Evolutionary conservation across 2,113 vertebrate genomes (phyloP).

Genomic region (Silurus glanis): DNA sequence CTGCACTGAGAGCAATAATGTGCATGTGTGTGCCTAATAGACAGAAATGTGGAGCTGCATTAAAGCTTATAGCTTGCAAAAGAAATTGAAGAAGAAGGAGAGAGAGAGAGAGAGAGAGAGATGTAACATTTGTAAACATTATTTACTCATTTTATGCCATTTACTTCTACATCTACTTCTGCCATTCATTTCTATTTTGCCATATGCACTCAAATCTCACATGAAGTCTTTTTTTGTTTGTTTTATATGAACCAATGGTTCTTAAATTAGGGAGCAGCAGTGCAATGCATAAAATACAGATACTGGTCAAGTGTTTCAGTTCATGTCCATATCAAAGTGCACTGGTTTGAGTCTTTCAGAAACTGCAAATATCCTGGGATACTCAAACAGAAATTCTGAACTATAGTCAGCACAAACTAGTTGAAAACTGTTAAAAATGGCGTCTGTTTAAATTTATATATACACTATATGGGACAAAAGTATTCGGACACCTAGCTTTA

Average conservation of each 20-base stretch:
- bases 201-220: background rate
- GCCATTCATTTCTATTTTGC: background rate
- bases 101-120: background rate
- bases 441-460: too few relatives aligned
- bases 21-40: background rate
- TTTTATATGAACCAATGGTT: background rate
- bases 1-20: slow-evolving; percentile 25
- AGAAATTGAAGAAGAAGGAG: background rate
- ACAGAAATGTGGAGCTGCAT: slow-evolving; percentile 27
- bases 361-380: background rate
- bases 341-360: background rate
- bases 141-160: background rate
- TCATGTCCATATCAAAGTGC: background rate
- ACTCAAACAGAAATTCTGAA: background rate
- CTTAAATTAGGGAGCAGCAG: background rate
- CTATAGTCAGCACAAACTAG: background rate
- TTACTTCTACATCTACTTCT: too few relatives aligned
- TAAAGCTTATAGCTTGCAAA: slow-evolving; percentile 25
- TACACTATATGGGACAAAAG: too few relatives aligned
- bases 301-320: background rate
- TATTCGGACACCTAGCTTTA: too few relatives aligned
- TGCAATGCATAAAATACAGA: background rate
- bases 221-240: background rate
- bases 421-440: background rate
- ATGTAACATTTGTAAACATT: background rate